Conservation (phyloP, 2,113 vertebrate species). For the Tyto alba region DNA sequence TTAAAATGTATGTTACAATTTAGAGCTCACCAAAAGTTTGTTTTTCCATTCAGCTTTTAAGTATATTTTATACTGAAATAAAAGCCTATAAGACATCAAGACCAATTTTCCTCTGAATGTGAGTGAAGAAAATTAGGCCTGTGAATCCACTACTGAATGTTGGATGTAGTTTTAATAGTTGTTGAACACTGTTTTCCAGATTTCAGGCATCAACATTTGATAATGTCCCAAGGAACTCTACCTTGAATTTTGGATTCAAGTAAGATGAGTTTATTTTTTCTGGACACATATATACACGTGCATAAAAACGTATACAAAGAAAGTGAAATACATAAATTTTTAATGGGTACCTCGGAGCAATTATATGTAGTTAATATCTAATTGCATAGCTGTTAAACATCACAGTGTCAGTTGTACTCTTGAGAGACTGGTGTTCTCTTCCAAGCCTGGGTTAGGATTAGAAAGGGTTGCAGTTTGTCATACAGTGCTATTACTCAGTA, state of each 20-base stretch:
- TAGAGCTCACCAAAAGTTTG: neutral
- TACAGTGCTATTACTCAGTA: neutral
- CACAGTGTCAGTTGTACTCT: neutral
- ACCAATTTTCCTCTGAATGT: neutral
- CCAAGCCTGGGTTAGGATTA: neutral
- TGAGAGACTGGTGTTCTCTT: neutral
- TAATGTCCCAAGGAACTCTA: neutral
- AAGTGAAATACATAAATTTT: neutral
- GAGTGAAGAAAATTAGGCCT: neutral
- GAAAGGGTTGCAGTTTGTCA: neutral
- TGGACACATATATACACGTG: neutral
- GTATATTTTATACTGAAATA: neutral
- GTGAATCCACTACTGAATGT: neutral
- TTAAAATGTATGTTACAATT: neutral
- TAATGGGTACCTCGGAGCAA: neutral
- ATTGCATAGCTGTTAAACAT: neutral
- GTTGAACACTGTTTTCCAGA: neutral
- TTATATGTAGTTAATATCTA: neutral
- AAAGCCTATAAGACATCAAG: neutral
- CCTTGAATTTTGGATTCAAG: neutral
- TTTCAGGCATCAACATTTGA: neutral
- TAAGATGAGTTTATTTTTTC: neutral
- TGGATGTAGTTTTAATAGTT: neutral
- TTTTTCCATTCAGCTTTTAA: neutral
- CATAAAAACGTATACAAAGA: neutral